phyloP scores from a whole-genome alignment of 2,797 vertebrate genomes.

The Podarcis siculus region DNA sequence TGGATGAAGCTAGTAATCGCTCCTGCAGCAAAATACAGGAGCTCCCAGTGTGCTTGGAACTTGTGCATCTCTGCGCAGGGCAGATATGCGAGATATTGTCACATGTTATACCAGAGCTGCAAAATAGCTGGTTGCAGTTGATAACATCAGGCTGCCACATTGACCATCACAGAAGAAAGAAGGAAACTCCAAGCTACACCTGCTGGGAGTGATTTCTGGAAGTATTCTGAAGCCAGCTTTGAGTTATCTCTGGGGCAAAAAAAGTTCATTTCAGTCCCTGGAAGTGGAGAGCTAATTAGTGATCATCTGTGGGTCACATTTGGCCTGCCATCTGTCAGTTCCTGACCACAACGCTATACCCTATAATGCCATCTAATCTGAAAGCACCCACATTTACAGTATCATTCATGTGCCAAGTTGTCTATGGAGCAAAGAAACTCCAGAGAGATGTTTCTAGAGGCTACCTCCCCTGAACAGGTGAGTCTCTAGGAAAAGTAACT shows the following conservation, averaged over 20 bases:
- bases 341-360: not conserved
- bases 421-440: not conserved
- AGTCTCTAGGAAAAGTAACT: too few species aligned
- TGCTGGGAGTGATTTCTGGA: not conserved
- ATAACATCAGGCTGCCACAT: not conserved
- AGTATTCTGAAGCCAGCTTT: not conserved
- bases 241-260: not conserved
- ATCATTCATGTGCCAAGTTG: not conserved
- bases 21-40: not conserved
- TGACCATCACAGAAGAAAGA: not conserved
- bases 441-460: too few species aligned
- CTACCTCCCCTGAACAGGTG: not conserved
- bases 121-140: not conserved
- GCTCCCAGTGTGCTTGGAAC: not conserved
- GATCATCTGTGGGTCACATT: not conserved
- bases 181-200: not conserved
- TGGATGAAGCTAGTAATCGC: not conserved
- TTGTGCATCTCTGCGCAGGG: not conserved
- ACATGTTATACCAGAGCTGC: not conserved
- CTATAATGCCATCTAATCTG: not conserved
- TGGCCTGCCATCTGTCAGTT: not conserved
- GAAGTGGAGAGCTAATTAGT: not conserved
- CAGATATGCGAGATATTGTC: not conserved
- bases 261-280: not conserved
- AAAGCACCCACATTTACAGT: not conserved